Base-by-base conservation (phyloP, 2,113 vertebrate genomes). In the Sialia sialis region DNA sequence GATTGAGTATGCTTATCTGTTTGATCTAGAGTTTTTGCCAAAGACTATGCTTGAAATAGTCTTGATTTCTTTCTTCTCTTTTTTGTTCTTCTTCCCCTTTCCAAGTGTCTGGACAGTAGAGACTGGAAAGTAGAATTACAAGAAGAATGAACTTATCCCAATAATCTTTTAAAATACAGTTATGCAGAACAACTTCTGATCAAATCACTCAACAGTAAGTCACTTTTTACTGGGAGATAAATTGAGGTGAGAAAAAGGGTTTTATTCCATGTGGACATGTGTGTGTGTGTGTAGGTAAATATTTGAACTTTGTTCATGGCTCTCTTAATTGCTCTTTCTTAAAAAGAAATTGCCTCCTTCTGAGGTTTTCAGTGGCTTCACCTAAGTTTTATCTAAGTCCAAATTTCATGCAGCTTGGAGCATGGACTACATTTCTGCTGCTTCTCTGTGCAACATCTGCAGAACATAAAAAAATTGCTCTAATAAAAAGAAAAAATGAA, bases 11-110 rank as follows among this genome's bases (percentile, higher is more conserved):
- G 39, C 39, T 95, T 94, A 90, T 93, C 81, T 70, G 46, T 67
- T 79, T 46, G 10, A 95, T 87, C 89, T 95, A 77, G 44, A 56
- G 29, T n/a, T 89, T 94, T 80, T 94, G 81, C 77, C 93, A 89
- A 82, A 73, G 44, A 58, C 3, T 67, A 43, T 81, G 22, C 39
- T 81, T 77, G 72, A 88, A 92, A 86, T 86, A 63, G 34, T 84
- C 69, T 70, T 64, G 43, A 78, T 89, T 87, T 93, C 46, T 68
- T 25, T 75, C 30, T 52, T 14, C 1, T 43, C 4, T 36, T 87
- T 90, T 87, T 69, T 55, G 16, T 32, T 76, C 9, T 87, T 78
- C 30, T 75, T 19, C 8, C 2, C 10, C 13, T 79, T 21, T 67
- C 25, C 10, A 29, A 39, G 13, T 43, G n/a, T 89, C 74, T 76